Percentiles rank a stretch among this genome's conserved stretches.
phyloP scores from a whole-genome alignment of 2,797 vertebrate genomes.

The Sebastes baramenuke region DNA sequence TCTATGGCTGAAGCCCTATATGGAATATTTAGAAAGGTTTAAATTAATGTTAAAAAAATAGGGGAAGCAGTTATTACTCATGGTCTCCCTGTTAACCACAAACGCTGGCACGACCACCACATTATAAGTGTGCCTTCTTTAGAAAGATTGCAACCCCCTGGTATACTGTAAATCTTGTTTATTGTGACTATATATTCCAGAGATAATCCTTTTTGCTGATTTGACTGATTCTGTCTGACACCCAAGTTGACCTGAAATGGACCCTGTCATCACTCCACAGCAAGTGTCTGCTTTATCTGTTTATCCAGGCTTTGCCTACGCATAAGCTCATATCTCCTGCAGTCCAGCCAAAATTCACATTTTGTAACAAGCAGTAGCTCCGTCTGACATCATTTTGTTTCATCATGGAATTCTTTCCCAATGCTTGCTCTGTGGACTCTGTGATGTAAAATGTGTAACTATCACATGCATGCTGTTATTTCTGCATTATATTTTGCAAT shows the following conservation, averaged over 20 bases:
- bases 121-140: neutral
- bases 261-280: neutral
- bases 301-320: neutral
- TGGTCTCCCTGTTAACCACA: neutral
- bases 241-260: slow-evolving; percentile 1
- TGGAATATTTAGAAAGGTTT: neutral
- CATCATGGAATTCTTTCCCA: neutral
- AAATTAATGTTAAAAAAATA: neutral
- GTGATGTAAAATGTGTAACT: neutral
- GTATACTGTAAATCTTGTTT: neutral
- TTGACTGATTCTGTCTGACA: neutral
- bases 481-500: neutral
- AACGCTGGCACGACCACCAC: neutral
- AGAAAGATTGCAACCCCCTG: neutral
- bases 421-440: slow-evolving; percentile 9
- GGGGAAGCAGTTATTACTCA: neutral
- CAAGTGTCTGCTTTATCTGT: slow-evolving; percentile 5
- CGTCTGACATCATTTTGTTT: neutral
- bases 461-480: neutral
- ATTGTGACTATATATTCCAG: neutral
- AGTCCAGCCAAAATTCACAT: slow-evolving; percentile 19
- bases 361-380: neutral
- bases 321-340: neutral
- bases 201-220: neutral
- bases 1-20: neutral